Percentiles rank a stretch among this genome's conserved stretches.
Conservation (phyloP, 1,140 invertebrate species). For the Drosophila athabasca region DNA sequence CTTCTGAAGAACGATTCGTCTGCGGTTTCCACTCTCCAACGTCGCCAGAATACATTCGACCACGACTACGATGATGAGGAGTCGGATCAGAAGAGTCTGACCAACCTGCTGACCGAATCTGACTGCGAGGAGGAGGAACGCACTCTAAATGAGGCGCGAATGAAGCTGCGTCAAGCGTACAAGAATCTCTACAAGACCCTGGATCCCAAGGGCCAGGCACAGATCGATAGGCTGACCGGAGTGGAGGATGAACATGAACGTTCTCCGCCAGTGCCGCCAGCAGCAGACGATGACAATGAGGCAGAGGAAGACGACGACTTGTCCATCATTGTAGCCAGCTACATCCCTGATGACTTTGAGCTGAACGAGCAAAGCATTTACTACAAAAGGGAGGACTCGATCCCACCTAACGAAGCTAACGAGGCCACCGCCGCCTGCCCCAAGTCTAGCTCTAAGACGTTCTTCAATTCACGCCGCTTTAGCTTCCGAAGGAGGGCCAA, state of each 20-base stretch:
- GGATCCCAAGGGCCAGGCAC: constrained; percentile 53
- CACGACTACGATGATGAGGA: constrained; percentile 53
- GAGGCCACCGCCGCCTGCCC: constrained; percentile 21
- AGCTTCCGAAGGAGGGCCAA: constrained; percentile 60
- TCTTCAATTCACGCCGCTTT: constrained; percentile 68
- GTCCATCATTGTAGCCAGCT: constrained; percentile 79
- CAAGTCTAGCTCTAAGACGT: constrained; percentile 54
- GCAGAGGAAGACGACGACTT: constrained; percentile 71
- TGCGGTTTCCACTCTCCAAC: constrained; percentile 8
- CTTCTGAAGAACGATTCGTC: background rate
- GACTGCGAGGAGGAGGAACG: constrained; percentile 75
- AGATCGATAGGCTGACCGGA: constrained; percentile 58
- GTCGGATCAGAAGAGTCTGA: constrained; percentile 71
- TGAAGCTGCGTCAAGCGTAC: constrained; percentile 58
- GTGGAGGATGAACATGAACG: constrained; percentile 2
- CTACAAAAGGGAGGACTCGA: constrained; percentile 50
- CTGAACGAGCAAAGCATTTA: constrained; percentile 72
- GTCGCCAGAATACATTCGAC: constrained; percentile 66
- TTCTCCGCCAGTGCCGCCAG: background rate
- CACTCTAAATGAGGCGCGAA: constrained; percentile 58
- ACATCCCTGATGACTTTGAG: constrained; percentile 73
- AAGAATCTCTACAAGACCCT: constrained; percentile 71
- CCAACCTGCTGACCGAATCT: constrained; percentile 73
- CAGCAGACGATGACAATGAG: background rate
- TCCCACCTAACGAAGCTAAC: background rate